A percentile compares a stretch with the other conserved stretches of the same genome.
These are phyloP conservation scores for Cichlasoma orientale DNA, from an alignment of 2,797 vertebrate genomes.

Conservation along the genomic window DNA sequence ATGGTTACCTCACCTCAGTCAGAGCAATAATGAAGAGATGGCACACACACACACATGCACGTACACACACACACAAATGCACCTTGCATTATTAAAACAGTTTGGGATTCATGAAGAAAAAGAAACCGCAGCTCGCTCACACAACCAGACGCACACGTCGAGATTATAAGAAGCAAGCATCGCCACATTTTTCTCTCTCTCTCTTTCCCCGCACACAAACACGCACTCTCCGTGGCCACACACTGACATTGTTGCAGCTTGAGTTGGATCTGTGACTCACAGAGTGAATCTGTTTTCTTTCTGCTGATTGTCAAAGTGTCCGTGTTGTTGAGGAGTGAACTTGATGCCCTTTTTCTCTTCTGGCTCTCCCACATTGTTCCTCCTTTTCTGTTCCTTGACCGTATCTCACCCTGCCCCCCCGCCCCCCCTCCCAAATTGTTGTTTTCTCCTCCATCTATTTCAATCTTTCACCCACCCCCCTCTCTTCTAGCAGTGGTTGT, in stretches of 20 bases:
- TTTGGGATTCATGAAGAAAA: constrained; percentile 27
- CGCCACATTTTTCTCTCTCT: not conserved
- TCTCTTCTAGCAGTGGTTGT: constrained; percentile 78
- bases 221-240: not conserved
- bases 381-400: not conserved
- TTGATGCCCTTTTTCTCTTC: not conserved
- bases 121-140: not conserved
- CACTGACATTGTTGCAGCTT: constrained; percentile 23
- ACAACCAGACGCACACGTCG: constrained; percentile 4
- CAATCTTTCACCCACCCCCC: not conserved
- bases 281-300: constrained; percentile 22
- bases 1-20: constrained; percentile 73
- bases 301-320: constrained; percentile 25
- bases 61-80: constrained; percentile 22
- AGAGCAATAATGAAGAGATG: constrained; percentile 54
- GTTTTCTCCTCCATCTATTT: constrained; percentile 9
- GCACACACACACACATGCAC: constrained; percentile 1
- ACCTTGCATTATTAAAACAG: constrained; percentile 58
- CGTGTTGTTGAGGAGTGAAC: constrained; percentile 10
- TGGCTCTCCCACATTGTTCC: not conserved
- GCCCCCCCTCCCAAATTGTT: not conserved
- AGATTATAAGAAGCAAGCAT: constrained; percentile 14
- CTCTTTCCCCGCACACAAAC: not conserved
- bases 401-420: not conserved
- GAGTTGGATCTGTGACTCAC: constrained; percentile 31